phyloP scores from a whole-genome alignment of 1,140 invertebrate species.

The Drosophila erecta region DNA sequence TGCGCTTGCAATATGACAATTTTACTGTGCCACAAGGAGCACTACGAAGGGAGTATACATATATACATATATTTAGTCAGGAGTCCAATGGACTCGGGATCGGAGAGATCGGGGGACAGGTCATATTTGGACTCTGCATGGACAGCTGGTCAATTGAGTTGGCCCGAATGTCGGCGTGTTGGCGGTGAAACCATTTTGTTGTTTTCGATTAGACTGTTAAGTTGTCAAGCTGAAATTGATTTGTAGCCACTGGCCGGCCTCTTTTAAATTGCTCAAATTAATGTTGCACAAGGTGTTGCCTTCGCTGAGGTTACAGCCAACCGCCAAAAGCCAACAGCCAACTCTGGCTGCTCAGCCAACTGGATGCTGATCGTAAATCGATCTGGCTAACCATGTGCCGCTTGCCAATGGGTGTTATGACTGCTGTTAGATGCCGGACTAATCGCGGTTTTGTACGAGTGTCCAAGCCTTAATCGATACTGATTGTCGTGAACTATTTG shows the following conservation, averaged over 20 bases:
- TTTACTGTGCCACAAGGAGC: constrained; percentile 32
- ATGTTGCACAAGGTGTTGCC: constrained; percentile 62
- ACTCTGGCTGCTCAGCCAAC: constrained; percentile 6
- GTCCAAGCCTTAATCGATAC: constrained; percentile 30
- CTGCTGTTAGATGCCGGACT: constrained; percentile 49
- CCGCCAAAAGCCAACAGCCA: not conserved
- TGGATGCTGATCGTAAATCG: constrained; percentile 43
- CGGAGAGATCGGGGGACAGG: constrained; percentile 4
- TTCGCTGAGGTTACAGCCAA: constrained; percentile 43
- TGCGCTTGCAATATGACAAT: constrained; percentile 83
- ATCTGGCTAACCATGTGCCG: constrained; percentile 39
- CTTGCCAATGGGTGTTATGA: constrained; percentile 42
- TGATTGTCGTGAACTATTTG: constrained; percentile 34
- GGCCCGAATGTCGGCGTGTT: constrained; percentile 32
- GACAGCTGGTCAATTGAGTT: constrained; percentile 82
- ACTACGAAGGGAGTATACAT: constrained; percentile 14
- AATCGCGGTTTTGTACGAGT: constrained; percentile 45
- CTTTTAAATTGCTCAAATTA: constrained; percentile 61
- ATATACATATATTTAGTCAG: not conserved
- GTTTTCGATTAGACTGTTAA: constrained; percentile 83
- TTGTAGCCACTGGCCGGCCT: constrained; percentile 66
- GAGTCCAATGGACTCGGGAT: constrained; percentile 1
- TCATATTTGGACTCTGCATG: constrained; percentile 69
- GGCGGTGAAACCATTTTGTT: constrained; percentile 78
- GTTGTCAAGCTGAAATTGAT: constrained; percentile 82